These are phyloP conservation scores for Hemiscyllium ocellatum DNA, from an alignment of 2,113 vertebrate genomes.

Conservation along the genomic window DNA sequence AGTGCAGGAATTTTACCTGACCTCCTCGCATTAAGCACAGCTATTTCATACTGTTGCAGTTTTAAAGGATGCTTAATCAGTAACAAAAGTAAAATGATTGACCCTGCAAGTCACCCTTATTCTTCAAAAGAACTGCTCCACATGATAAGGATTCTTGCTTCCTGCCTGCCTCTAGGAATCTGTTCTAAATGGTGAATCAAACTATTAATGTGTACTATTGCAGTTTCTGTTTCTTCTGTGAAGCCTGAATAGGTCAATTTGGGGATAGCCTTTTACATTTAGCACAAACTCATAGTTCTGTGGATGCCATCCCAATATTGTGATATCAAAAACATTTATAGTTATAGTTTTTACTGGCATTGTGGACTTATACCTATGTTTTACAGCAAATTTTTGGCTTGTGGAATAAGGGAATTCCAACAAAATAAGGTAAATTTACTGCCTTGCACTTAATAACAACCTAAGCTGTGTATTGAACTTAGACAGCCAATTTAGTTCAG, in stretches of 20 bases:
- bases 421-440: background rate
- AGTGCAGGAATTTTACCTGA: background rate
- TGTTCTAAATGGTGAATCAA: background rate
- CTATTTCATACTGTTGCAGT: background rate
- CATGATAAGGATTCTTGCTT: background rate
- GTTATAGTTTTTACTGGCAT: background rate
- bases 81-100: background rate
- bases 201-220: background rate
- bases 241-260: background rate
- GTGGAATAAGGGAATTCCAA: background rate
- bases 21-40: background rate
- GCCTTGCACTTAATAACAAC: background rate
- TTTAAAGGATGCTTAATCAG: background rate
- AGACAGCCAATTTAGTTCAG: background rate
- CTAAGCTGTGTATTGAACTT: background rate
- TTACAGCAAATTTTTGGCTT: background rate
- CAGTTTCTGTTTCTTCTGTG: background rate
- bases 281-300: background rate
- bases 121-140: background rate
- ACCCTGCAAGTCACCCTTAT: background rate
- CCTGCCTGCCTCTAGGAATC: background rate
- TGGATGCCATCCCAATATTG: background rate
- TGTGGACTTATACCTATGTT: background rate
- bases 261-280: background rate
- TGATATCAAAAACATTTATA: background rate